A percentile compares a stretch with the other conserved stretches of the same genome.
phyloP scores from a whole-genome alignment of 2,797 vertebrate genomes.

The Lagodon rhomboides region DNA sequence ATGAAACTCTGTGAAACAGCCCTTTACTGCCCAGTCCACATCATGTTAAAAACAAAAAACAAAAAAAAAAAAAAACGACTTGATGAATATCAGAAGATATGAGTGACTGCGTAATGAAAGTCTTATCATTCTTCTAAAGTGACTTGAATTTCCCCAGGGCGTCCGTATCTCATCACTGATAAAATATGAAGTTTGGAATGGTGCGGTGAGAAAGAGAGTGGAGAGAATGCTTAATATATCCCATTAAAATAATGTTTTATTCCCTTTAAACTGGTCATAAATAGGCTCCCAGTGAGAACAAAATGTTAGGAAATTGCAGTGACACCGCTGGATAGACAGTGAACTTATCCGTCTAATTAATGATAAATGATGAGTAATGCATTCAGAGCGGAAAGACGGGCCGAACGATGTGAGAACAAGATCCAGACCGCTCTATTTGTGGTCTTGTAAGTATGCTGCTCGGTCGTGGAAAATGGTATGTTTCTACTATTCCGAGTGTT shows the following conservation, averaged over 20 bases:
- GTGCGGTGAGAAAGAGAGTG: neutral
- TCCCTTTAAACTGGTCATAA: constrained; percentile 41
- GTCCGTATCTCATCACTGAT: constrained; percentile 33
- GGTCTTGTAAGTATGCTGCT: neutral
- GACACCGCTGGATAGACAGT: neutral
- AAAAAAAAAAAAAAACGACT: neutral
- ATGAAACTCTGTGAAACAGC: constrained; percentile 67
- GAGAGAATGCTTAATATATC: constrained; percentile 24
- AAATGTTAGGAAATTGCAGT: neutral
- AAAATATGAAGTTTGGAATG: constrained; percentile 24
- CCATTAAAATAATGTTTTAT: constrained; percentile 38
- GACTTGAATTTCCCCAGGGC: constrained; percentile 6
- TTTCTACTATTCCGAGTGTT: neutral
- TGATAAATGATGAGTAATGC: constrained; percentile 23
- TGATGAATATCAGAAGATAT: constrained; percentile 28
- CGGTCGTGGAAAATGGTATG: too few species aligned
- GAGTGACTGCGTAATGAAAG: constrained; percentile 35
- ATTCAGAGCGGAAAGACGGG: neutral
- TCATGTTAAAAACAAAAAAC: constrained; percentile 1
- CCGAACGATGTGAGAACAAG: constrained; percentile 6
- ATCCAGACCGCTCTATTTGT: neutral
- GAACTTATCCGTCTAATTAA: constrained; percentile 10
- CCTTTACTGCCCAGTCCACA: constrained; percentile 30
- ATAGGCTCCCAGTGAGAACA: constrained; percentile 2
- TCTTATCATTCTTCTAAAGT: constrained; percentile 33